phyloP scores from a whole-genome alignment of 1,140 invertebrate species.

The Psilanteris sp. region DNA sequence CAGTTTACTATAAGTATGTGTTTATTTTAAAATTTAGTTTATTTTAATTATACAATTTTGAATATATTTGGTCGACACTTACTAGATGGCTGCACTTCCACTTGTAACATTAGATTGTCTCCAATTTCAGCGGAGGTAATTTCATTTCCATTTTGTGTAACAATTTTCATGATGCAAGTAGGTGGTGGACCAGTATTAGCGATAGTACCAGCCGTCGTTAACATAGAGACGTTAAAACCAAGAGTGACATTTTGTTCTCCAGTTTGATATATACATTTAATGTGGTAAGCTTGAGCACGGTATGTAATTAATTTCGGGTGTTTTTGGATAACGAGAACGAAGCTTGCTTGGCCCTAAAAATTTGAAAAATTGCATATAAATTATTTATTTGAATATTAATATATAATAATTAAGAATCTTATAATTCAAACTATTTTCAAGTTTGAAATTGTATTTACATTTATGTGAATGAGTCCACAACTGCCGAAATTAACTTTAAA shows the following conservation, averaged over 20 bases:
- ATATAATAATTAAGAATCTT: too few species aligned
- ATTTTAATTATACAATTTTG: too few species aligned
- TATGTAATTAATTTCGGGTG: constrained; percentile 97
- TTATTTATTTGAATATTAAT: too few species aligned
- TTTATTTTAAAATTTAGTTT: too few species aligned
- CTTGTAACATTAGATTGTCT: constrained; percentile 93
- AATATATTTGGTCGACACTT: too few species aligned
- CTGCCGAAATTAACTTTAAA: constrained; percentile 96
- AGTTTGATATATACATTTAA: constrained; percentile 96
- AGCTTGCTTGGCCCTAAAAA: constrained; percentile 91
- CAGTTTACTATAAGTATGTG: too few species aligned
- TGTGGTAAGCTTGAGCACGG: constrained; percentile 96
- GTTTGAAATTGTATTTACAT: too few species aligned
- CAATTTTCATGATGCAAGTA: constrained; percentile 94
- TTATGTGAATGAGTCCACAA: constrained; percentile 94
- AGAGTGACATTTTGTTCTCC: constrained; percentile 95
- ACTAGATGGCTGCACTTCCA: constrained; percentile 95
- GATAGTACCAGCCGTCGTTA: constrained; percentile 96
- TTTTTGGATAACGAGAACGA: constrained; percentile 95
- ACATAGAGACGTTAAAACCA: constrained; percentile 96
- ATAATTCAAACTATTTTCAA: too few species aligned
- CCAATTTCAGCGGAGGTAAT: constrained; percentile 95
- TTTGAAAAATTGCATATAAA: too few species aligned
- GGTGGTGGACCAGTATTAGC: constrained; percentile 96
- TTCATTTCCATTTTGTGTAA: constrained; percentile 91